Evolutionary conservation across 2,797 vertebrate species (phyloP).

Genomic region (Tokudaia tokunoshimensis): DNA sequence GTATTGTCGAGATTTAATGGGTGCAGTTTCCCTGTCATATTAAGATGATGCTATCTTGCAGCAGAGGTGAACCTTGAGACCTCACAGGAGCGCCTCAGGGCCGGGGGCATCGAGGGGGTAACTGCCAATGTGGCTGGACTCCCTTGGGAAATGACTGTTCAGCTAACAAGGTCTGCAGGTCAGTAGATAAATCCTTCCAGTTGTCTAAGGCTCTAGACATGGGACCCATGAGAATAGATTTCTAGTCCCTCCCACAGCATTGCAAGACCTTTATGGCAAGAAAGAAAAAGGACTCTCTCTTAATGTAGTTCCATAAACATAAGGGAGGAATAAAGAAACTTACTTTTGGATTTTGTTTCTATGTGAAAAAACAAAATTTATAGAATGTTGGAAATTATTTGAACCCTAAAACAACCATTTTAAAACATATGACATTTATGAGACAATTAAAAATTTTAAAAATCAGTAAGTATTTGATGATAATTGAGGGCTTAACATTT

Average conservation of each 20-base stretch:
- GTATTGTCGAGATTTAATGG: not conserved
- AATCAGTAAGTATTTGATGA: not conserved
- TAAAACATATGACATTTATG: not conserved
- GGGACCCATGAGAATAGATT: not conserved
- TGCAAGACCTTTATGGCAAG: not conserved
- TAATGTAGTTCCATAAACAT: not conserved
- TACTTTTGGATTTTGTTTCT: not conserved
- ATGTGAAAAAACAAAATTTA: not conserved
- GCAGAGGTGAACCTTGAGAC: not conserved
- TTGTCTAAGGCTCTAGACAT: not conserved
- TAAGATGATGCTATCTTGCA: not conserved
- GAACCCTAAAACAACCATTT: not conserved
- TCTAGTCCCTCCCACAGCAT: not conserved
- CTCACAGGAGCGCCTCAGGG: not conserved
- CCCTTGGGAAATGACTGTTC: not conserved
- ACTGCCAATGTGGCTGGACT: not conserved
- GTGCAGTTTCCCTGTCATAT: not conserved
- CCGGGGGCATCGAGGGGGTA: fast-evolving
- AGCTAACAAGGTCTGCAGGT: not conserved
- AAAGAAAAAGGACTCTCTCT: not conserved
- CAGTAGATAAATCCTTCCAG: not conserved
- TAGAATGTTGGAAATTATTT: not conserved
- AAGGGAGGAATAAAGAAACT: not conserved
- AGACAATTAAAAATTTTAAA: not conserved
- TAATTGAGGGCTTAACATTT: not conserved